These are phyloP conservation scores for Thalassaphorura encarpata DNA, from an alignment of 1,140 invertebrate genomes.

Conservation along the genomic window DNA sequence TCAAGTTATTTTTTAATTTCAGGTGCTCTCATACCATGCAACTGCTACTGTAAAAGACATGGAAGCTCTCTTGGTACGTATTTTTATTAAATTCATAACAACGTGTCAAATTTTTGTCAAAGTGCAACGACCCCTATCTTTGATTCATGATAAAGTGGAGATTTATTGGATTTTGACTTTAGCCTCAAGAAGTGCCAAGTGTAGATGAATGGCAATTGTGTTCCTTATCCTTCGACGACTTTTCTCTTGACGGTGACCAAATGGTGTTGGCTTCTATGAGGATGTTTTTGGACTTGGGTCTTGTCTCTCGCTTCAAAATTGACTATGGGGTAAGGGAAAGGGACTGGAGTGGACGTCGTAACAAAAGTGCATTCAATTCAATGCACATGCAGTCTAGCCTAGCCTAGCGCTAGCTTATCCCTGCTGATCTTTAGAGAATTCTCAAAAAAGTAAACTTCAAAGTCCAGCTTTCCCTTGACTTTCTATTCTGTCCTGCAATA, in stretches of 20 bases:
- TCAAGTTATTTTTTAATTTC: conserved; percentile 9
- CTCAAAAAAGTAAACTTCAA: too few relatives aligned
- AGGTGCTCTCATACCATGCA: conserved; percentile 43
- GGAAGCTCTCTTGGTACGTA: conserved; percentile 34
- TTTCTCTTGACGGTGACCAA: conserved; percentile 44
- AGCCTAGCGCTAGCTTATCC: too few relatives aligned
- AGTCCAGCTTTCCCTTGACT: too few relatives aligned
- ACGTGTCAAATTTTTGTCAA: too few relatives aligned
- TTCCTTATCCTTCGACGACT: conserved; percentile 44
- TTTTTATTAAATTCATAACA: too few relatives aligned
- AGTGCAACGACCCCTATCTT: not conserved
- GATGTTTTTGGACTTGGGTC: conserved; percentile 43
- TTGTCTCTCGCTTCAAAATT: conserved; percentile 34
- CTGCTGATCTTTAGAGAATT: too few relatives aligned
- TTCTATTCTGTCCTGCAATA: too few relatives aligned
- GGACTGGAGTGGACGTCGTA: too few relatives aligned
- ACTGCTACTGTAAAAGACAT: conserved; percentile 40
- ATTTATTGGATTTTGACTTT: conserved; percentile 2
- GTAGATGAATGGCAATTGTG: conserved; percentile 38
- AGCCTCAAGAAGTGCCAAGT: conserved; percentile 35
- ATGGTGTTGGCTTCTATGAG: conserved; percentile 42
- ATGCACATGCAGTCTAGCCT: too few relatives aligned
- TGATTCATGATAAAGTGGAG: conserved; percentile 1
- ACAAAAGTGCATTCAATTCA: too few relatives aligned
- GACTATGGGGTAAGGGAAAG: conserved; percentile 34